Percentiles rank a stretch among this genome's conserved stretches.
Conservation (phyloP, 2,888 invertebrate genomes). For the Diplazon laetatorius region DNA sequence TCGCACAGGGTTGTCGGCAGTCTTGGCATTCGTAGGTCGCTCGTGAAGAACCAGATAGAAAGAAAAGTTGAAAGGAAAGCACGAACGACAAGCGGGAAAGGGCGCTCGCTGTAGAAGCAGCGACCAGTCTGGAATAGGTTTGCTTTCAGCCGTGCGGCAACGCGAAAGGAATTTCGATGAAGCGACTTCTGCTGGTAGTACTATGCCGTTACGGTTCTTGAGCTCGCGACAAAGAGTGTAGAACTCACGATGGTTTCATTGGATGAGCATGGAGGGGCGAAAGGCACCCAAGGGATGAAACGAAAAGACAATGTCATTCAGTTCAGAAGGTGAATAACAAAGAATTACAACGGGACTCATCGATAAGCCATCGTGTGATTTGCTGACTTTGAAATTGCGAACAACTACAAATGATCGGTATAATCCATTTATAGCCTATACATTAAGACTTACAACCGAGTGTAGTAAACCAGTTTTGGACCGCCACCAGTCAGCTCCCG, state of each 20-base stretch:
- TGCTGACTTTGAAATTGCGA: not conserved
- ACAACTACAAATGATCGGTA: not conserved
- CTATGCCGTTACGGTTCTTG: slow-evolving; percentile 36
- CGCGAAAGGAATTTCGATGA: slow-evolving; percentile 79
- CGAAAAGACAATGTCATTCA: not conserved
- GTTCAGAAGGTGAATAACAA: not conserved
- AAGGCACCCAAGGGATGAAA: slow-evolving; percentile 18
- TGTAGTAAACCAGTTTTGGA: not conserved
- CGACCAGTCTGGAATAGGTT: slow-evolving; percentile 71
- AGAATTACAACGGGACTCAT: not conserved
- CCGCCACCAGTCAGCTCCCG: not conserved
- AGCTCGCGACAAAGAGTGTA: slow-evolving; percentile 62
- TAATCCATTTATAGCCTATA: not conserved
- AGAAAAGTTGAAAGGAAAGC: slow-evolving; percentile 53
- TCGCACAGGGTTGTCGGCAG: slow-evolving; percentile 47
- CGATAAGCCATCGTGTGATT: not conserved
- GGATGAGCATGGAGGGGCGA: slow-evolving; percentile 22
- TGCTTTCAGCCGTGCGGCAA: slow-evolving; percentile 73
- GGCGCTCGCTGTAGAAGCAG: slow-evolving; percentile 27
- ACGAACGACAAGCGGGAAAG: slow-evolving; percentile 13
- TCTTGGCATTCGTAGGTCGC: slow-evolving; percentile 57
- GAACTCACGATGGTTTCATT: slow-evolving; percentile 31
- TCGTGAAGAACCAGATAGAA: slow-evolving; percentile 28
- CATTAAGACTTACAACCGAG: not conserved
- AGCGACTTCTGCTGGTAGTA: slow-evolving; percentile 63